Conservation (phyloP, 2,797 vertebrate genomes). For the Xenops minutus region DNA sequence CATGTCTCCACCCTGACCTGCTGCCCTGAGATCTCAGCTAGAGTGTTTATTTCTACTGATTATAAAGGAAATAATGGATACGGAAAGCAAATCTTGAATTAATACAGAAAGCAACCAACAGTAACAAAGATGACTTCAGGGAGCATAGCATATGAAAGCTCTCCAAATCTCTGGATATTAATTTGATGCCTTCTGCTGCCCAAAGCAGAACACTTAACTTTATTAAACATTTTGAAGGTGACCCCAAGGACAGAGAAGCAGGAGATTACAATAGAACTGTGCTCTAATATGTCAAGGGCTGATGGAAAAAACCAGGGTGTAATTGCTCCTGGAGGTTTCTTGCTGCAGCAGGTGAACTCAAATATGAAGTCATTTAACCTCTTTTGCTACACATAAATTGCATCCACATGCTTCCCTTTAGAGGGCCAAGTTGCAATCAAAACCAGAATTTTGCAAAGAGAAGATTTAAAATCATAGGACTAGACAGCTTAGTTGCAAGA, state of each 20-base stretch:
- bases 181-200: not conserved
- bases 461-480: not conserved
- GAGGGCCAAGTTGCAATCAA: not conserved
- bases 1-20: not conserved
- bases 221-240: slow-evolving; percentile 23
- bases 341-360: slow-evolving; percentile 49
- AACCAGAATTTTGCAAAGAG: not conserved
- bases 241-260: slow-evolving; percentile 39
- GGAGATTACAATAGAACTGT: not conserved
- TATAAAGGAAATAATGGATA: not conserved
- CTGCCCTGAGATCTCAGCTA: not conserved
- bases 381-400: slow-evolving; percentile 39
- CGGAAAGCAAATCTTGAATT: not conserved
- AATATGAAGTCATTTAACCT: slow-evolving; percentile 55
- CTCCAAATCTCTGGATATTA: slow-evolving; percentile 1
- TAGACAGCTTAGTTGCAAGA: not conserved
- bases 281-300: not conserved
- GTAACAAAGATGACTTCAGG: not conserved
- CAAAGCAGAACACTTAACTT: slow-evolving; percentile 14
- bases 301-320: not conserved
- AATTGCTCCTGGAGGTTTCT: slow-evolving; percentile 48
- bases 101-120: slow-evolving; percentile 2
- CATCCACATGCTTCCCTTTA: slow-evolving; percentile 41
- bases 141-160: not conserved
- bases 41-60: not conserved